Percentiles rank a stretch among this genome's conserved stretches.
Conservation (phyloP, 2,797 vertebrate species). For the Intellagama lesueurii region DNA sequence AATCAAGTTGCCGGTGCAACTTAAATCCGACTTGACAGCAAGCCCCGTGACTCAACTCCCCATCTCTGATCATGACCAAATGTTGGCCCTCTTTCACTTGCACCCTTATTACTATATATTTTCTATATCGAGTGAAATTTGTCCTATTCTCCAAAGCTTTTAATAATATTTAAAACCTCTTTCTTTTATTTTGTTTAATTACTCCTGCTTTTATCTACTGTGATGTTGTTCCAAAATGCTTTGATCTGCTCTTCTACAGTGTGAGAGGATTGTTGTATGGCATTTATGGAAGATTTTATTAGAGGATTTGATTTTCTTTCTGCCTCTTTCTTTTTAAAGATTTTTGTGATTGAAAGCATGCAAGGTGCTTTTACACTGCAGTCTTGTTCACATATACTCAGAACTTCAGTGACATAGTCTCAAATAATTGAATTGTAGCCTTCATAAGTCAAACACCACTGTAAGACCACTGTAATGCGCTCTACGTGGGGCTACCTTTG, state of each 20-base stretch:
- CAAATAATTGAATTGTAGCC: not conserved
- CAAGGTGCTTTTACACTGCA: not conserved
- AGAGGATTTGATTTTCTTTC: not conserved
- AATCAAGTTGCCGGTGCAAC: no score
- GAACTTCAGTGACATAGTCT: not conserved
- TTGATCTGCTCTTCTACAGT: not conserved
- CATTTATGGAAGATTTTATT: not conserved
- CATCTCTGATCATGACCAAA: no score
- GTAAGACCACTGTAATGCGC: no score
- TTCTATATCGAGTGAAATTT: not conserved
- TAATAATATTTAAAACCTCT: not conserved
- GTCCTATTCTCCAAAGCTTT: not conserved
- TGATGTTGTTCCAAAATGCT: not conserved
- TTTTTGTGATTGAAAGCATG: not conserved
- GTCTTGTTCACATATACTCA: not conserved
- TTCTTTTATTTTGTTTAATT: not conserved
- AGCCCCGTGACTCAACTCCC: no score
- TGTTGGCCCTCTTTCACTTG: not conserved
- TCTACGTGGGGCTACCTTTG: no score
- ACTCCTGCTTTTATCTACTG: not conserved
- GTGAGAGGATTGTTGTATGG: no score
- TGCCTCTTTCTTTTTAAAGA: not conserved
- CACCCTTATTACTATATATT: no score
- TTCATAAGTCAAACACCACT: not conserved
- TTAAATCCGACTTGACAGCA: no score